These are phyloP conservation scores for Lepilemur septentrionalis DNA, from an alignment of 2,797 vertebrate genomes.

Conservation along the genomic window DNA sequence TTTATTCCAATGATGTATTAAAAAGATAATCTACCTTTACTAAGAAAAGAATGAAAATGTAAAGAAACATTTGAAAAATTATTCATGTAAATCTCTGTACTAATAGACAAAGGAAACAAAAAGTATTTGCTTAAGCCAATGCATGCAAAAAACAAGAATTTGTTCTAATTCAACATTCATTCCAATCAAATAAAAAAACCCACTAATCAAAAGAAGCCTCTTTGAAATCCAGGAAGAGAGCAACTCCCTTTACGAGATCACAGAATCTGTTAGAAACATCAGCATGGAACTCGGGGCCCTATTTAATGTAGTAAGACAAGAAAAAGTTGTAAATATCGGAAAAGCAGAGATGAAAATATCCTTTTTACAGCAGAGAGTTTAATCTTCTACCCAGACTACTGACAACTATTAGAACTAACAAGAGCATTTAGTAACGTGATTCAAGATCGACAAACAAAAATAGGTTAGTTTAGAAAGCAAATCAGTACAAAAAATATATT, in stretches of 20 bases:
- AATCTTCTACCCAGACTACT: neutral
- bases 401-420: neutral
- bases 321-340: neutral
- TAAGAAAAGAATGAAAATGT: neutral
- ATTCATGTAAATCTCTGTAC: neutral
- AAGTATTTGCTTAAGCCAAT: neutral
- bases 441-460: neutral
- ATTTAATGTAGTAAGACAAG: neutral
- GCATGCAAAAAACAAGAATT: neutral
- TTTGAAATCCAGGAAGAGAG: neutral
- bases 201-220: neutral
- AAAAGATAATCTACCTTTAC: neutral
- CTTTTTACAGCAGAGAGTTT: neutral
- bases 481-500: neutral
- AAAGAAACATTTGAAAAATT: neutral
- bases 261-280: neutral
- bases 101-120: neutral
- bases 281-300: neutral
- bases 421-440: neutral
- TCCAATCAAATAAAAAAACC: neutral
- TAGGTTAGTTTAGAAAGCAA: neutral
- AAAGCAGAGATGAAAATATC: neutral
- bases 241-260: neutral
- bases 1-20: neutral
- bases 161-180: neutral